phyloP scores from a whole-genome alignment of 2,888 invertebrate genomes.

The Leptopilina syphax region DNA sequence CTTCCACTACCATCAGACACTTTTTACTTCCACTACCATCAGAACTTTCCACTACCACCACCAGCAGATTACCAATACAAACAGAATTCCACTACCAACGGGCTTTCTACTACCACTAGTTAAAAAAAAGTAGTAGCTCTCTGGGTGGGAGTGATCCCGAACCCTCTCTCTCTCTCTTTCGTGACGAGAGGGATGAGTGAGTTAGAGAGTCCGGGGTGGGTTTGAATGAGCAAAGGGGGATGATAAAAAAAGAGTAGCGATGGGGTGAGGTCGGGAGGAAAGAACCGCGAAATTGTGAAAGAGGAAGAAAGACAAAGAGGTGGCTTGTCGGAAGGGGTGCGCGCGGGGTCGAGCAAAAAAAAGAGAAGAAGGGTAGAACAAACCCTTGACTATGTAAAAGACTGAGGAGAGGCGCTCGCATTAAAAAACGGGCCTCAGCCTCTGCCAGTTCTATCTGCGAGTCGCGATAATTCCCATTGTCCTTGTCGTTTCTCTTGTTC shows the following conservation, averaged over 20 bases:
- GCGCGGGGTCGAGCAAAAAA: slow-evolving; percentile 58
- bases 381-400: slow-evolving; percentile 67
- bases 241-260: slow-evolving; percentile 37
- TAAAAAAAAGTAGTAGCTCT: slow-evolving; percentile 44
- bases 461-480: slow-evolving; percentile 51
- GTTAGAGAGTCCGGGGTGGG: slow-evolving; percentile 58
- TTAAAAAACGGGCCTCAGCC: slow-evolving; percentile 15
- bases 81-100: no score
- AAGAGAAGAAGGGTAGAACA: slow-evolving; percentile 57
- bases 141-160: no score
- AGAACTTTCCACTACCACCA: no score
- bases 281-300: slow-evolving; percentile 47
- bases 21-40: no score
- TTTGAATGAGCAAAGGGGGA: slow-evolving; percentile 48
- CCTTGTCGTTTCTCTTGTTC: slow-evolving; percentile 35
- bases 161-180: no score
- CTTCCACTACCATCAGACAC: no score
- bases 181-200: slow-evolving; percentile 59
- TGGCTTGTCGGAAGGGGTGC: slow-evolving; percentile 50
- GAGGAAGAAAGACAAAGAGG: slow-evolving; percentile 41
- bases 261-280: slow-evolving; percentile 45
- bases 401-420: slow-evolving; percentile 54
- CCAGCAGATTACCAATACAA: no score
- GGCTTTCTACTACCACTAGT: no score
- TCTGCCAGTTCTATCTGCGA: slow-evolving; percentile 21